phyloP scores from a whole-genome alignment of 2,113 vertebrate species.

The Lipotes vexillifer region DNA sequence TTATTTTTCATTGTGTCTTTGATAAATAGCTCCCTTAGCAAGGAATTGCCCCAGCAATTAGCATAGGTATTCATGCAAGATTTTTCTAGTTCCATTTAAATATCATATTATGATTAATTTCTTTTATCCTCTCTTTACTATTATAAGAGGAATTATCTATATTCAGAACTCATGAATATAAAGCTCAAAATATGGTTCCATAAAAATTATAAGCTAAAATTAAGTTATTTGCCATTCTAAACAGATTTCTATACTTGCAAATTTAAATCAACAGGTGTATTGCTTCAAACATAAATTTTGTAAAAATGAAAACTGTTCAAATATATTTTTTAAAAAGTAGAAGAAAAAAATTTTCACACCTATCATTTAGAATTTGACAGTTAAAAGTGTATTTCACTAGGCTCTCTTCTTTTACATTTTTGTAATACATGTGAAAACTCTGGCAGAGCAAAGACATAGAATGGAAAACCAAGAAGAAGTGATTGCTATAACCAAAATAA shows the following conservation, averaged over 20 bases:
- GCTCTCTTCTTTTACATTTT: neutral
- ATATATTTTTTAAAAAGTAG: neutral
- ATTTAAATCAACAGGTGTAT: neutral
- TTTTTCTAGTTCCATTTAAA: slow-evolving; percentile 8
- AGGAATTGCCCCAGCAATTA: neutral
- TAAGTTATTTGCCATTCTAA: neutral
- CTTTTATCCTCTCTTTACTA: neutral
- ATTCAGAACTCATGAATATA: neutral
- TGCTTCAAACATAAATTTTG: neutral
- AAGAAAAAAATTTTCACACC: neutral
- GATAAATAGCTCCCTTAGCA: neutral
- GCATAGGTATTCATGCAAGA: neutral
- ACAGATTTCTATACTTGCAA: neutral
- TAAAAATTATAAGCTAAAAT: neutral
- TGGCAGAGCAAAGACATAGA: neutral
- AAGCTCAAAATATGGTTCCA: neutral
- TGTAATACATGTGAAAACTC: neutral
- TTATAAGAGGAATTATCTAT: neutral
- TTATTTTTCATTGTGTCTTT: neutral
- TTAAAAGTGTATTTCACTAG: neutral
- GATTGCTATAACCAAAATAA: neutral
- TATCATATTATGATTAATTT: neutral
- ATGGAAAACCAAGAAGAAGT: neutral
- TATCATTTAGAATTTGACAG: neutral
- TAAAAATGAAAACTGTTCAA: neutral